Conservation (phyloP, 1,140 invertebrate genomes). For the Listronotus bonariensis region DNA sequence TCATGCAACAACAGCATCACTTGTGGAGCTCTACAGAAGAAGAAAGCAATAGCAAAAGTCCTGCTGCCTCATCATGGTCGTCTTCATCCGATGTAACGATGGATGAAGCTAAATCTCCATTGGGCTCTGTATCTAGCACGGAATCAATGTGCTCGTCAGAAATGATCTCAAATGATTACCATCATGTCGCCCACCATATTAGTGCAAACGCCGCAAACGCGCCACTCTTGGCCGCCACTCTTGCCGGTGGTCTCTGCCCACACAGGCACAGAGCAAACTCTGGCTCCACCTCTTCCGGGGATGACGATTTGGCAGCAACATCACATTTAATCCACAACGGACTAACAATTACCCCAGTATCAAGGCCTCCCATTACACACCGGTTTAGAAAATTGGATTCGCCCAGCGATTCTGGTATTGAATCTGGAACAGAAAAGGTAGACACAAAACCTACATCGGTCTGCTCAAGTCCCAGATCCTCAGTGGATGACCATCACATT, state of each 20-base stretch:
- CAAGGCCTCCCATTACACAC: slow-evolving; percentile 57
- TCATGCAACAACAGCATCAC: slow-evolving; percentile 69
- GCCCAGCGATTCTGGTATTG: slow-evolving; percentile 89
- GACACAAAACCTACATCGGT: slow-evolving; percentile 76
- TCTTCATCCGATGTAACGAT: slow-evolving; percentile 69
- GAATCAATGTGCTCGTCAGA: slow-evolving; percentile 71
- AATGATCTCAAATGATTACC: slow-evolving; percentile 67
- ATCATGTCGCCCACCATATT: slow-evolving; percentile 53
- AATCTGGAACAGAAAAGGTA: slow-evolving; percentile 85
- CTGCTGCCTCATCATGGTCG: slow-evolving; percentile 67
- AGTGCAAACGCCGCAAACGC: slow-evolving; percentile 63
- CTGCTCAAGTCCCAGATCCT: slow-evolving; percentile 84
- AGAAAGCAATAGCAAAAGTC: slow-evolving; percentile 64
- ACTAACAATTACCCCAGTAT: slow-evolving; percentile 68
- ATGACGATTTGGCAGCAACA: slow-evolving; percentile 72
- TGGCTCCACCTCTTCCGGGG: slow-evolving; percentile 73
- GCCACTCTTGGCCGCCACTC: slow-evolving; percentile 75
- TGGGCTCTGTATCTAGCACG: slow-evolving; percentile 84
- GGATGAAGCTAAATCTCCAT: slow-evolving; percentile 80
- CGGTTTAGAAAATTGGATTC: slow-evolving; percentile 83
- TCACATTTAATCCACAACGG: slow-evolving; percentile 69
- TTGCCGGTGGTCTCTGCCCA: slow-evolving; percentile 70
- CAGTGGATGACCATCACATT: slow-evolving; percentile 76
- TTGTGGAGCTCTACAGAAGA: slow-evolving; percentile 66
- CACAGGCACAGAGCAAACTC: slow-evolving; percentile 76